These are phyloP conservation scores for Epicampocera succincta DNA, from an alignment of 2,888 invertebrate species.

Conservation along the genomic window DNA sequence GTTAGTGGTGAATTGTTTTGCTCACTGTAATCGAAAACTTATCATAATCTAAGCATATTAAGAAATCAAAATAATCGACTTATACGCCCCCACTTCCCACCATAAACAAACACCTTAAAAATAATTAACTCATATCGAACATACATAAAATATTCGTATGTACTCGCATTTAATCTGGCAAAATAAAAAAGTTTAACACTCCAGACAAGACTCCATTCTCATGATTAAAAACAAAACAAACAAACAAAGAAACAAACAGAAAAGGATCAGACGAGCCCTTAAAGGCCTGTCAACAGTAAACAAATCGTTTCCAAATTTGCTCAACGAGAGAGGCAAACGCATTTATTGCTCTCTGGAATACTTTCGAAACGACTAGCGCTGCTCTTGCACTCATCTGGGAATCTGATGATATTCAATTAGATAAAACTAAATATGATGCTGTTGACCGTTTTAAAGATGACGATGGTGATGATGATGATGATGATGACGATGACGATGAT, in stretches of 20 bases:
- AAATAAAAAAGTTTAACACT: constrained; percentile 18
- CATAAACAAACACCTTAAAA: constrained; percentile 1
- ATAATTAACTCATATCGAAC: constrained; percentile 7
- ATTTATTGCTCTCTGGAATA: constrained; percentile 12
- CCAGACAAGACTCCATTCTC: constrained; percentile 38
- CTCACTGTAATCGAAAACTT: constrained; percentile 11
- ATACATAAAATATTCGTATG: not conserved
- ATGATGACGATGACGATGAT: constrained; percentile 50
- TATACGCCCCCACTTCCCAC: constrained; percentile 13
- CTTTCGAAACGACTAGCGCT: constrained; percentile 11
- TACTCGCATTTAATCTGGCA: not conserved
- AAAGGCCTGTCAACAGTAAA: too few species aligned
- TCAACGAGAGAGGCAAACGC: not conserved
- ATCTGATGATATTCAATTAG: constrained; percentile 29
- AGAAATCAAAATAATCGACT: constrained; percentile 7
- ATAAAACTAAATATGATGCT: too few species aligned
- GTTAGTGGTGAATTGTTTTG: constrained; percentile 13
- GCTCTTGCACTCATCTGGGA: not conserved
- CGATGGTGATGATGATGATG: constrained; percentile 57
- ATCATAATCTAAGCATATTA: constrained; percentile 9
- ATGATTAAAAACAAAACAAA: not conserved
- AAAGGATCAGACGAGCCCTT: too few species aligned
- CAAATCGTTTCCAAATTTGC: not conserved
- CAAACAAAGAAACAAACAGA: too few species aligned
- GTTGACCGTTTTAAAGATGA: not conserved